Percentiles rank a stretch among this genome's conserved stretches.
Conservation (phyloP, 2,797 vertebrate species). For the Telmatherina bonti region DNA sequence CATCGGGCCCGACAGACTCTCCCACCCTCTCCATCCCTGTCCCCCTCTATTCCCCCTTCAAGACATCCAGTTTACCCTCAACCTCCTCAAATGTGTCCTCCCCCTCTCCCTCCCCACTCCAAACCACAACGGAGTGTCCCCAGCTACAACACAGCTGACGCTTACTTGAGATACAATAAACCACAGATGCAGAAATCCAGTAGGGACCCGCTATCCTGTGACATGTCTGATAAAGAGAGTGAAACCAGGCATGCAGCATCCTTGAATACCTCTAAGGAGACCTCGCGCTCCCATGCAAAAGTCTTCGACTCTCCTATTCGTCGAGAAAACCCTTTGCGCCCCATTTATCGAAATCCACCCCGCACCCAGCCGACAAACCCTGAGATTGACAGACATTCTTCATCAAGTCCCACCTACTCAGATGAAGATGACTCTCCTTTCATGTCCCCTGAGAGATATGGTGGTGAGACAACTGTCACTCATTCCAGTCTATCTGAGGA, state of each 20-base stretch:
- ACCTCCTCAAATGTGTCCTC: constrained; percentile 80
- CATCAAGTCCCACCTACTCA: constrained; percentile 84
- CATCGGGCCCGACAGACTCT: constrained; percentile 84
- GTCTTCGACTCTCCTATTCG: constrained; percentile 79
- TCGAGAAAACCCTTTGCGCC: constrained; percentile 77
- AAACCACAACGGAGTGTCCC: constrained; percentile 79
- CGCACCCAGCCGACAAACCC: constrained; percentile 69
- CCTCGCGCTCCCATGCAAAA: constrained; percentile 63
- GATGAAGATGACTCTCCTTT: constrained; percentile 86
- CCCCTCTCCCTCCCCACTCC: constrained; percentile 85
- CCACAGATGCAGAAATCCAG: constrained; percentile 67
- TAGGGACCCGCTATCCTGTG: constrained; percentile 84
- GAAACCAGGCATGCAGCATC: constrained; percentile 62
- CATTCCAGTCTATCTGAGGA: constrained; percentile 82
- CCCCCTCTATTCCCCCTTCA: constrained; percentile 82
- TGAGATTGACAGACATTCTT: constrained; percentile 79
- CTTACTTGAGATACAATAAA: constrained; percentile 75
- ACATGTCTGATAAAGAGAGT: constrained; percentile 68
- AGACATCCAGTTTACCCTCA: constrained; percentile 81
- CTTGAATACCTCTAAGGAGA: constrained; percentile 74
- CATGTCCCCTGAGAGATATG: constrained; percentile 78
- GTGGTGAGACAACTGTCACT: constrained; percentile 67
- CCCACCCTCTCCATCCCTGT: constrained; percentile 83
- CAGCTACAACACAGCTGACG: constrained; percentile 71
- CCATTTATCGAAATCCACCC: constrained; percentile 80